These are phyloP conservation scores for Amphiprion percula DNA, from an alignment of 2,113 vertebrate genomes.

Conservation along the genomic window DNA sequence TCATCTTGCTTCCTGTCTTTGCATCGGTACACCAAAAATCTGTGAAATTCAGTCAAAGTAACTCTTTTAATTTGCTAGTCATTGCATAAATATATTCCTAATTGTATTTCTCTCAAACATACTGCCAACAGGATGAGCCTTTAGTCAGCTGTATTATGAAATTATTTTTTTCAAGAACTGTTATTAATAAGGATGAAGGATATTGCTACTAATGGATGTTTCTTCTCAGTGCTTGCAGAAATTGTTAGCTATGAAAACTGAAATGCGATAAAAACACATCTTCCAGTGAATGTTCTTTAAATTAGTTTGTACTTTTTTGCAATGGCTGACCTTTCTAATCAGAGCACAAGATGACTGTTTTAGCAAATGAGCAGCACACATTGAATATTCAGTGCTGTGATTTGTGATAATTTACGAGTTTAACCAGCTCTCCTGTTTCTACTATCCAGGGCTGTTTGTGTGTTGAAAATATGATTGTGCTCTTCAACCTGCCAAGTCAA, in stretches of 20 bases:
- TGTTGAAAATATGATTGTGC: slow-evolving; percentile 15
- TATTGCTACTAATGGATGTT: neutral
- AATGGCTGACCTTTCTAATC: slow-evolving; percentile 9
- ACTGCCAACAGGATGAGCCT: neutral
- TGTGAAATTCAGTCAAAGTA: too few species aligned
- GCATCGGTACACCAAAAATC: too few species aligned
- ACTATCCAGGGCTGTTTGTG: neutral
- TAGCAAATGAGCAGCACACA: slow-evolving; percentile 9
- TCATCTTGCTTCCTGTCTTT: too few species aligned
- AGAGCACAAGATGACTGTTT: slow-evolving; percentile 1
- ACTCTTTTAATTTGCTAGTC: too few species aligned
- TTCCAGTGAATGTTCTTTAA: neutral
- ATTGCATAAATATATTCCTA: neutral
- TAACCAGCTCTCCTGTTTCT: slow-evolving; percentile 1
- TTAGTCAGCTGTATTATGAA: neutral
- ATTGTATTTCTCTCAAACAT: neutral
- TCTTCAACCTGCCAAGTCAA: slow-evolving; percentile 9
- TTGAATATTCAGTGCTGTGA: slow-evolving; percentile 14
- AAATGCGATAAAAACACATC: neutral
- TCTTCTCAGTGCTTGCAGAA: neutral
- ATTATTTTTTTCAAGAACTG: neutral
- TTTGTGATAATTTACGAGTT: slow-evolving; percentile 23
- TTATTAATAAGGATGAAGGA: neutral
- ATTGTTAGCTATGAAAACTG: neutral
- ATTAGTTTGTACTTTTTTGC: neutral